Evolutionary conservation across 37 sponge, comb jelly and placozoan species (phyloP).

Genomic region (Diacarnus erythraeanus): DNA sequence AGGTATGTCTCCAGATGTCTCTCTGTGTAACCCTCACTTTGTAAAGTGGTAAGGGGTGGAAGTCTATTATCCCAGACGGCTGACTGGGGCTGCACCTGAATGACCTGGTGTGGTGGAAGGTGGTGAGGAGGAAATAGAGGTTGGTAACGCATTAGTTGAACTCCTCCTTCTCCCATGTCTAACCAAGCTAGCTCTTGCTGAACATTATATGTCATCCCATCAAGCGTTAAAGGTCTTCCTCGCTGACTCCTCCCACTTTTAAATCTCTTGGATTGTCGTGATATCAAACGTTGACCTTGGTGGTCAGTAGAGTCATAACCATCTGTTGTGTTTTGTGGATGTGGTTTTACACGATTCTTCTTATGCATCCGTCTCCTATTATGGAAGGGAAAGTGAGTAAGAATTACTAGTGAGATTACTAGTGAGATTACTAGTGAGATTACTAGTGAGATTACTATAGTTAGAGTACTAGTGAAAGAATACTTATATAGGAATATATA

Average conservation of each 20-base stretch:
- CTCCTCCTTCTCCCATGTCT: slow-evolving; percentile 13
- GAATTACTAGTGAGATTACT: too few relatives aligned
- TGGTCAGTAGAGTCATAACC: slow-evolving; percentile 31
- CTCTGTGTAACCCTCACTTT: slow-evolving; percentile 8
- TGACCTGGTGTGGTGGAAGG: slow-evolving; percentile 16
- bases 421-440: too few relatives aligned
- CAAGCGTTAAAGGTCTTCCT: slow-evolving; percentile 17
- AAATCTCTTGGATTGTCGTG: background rate
- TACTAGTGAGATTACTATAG: too few relatives aligned
- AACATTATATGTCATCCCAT: background rate
- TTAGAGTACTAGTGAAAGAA: too few relatives aligned
- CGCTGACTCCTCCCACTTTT: slow-evolving; percentile 15
- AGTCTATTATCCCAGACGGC: slow-evolving; percentile 11
- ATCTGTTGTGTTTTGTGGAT: background rate
- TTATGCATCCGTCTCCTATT: slow-evolving; percentile 10
- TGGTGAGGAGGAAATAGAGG: slow-evolving; percentile 9
- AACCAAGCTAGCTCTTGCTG: slow-evolving; percentile 43
- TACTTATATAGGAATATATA: too few relatives aligned
- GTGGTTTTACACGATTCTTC: background rate
- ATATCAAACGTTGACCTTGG: background rate
- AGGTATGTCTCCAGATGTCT: slow-evolving; percentile 28
- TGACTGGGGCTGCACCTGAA: slow-evolving; percentile 3
- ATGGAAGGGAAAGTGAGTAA: background rate
- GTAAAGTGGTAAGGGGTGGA: background rate
- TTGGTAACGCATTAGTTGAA: slow-evolving; percentile 30